Evolutionary conservation across 2,113 vertebrate genomes (phyloP).

Genomic region (Solenodon paradoxus): DNA sequence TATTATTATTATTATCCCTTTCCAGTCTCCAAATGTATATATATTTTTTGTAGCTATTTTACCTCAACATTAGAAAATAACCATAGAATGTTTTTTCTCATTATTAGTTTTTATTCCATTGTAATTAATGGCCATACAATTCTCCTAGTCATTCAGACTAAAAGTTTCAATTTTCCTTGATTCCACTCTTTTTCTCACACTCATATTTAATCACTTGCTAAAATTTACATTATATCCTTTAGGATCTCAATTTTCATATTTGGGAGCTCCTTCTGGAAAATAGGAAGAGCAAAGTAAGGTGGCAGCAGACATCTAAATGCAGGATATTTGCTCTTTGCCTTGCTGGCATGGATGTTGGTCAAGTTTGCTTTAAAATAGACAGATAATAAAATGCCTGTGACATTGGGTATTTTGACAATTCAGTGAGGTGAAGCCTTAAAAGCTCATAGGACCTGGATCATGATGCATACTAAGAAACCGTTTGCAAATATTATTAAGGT

Average conservation of each 20-base stretch:
- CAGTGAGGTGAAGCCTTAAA: not conserved
- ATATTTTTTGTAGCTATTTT: not conserved
- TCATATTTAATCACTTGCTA: not conserved
- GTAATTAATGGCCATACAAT: not conserved
- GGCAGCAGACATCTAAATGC: not conserved
- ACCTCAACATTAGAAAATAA: not conserved
- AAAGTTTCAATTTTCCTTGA: not conserved
- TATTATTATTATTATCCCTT: not conserved
- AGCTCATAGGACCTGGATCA: not conserved
- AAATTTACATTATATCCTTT: not conserved
- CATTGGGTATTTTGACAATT: not conserved
- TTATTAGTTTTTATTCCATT: not conserved
- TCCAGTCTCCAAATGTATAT: not conserved
- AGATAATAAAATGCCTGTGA: not conserved
- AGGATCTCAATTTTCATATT: not conserved
- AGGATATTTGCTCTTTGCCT: not conserved
- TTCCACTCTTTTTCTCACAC: not conserved
- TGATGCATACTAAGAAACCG: not conserved
- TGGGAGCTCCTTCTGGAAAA: not conserved
- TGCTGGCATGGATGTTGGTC: not conserved
- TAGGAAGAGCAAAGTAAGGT: not conserved
- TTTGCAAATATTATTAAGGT: not conserved
- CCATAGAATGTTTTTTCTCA: not conserved
- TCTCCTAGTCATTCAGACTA: not conserved
- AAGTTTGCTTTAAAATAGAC: too few species aligned